Evolutionary conservation across 2,797 vertebrate genomes (phyloP).

Genomic region (Anguilla obscura): DNA sequence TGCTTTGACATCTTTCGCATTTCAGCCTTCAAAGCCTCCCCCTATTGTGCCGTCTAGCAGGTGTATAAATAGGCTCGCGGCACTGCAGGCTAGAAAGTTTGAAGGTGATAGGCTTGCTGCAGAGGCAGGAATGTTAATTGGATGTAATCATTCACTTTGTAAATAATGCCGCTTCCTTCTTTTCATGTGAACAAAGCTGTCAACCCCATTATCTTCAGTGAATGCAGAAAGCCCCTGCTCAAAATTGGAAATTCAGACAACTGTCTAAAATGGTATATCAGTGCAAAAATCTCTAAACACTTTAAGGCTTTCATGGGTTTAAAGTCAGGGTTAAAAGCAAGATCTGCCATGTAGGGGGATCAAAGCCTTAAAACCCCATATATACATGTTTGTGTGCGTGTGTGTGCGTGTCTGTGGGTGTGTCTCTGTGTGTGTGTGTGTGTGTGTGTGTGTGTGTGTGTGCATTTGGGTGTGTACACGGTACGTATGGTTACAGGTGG

Average conservation of each 20-base stretch:
- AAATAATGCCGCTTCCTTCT: background rate
- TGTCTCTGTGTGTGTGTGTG: background rate
- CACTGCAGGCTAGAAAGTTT: background rate
- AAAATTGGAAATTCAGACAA: background rate
- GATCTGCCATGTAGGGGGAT: background rate
- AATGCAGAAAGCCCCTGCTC: background rate
- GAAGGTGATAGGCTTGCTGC: background rate
- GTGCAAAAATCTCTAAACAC: background rate
- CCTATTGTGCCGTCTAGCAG: background rate
- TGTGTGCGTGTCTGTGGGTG: background rate
- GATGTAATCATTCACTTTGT: slow-evolving; percentile 11
- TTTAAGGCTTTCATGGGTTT: background rate
- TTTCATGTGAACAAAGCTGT: background rate
- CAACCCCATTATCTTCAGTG: background rate
- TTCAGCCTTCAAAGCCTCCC: background rate
- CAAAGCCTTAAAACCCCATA: background rate
- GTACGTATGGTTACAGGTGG: too few species aligned
- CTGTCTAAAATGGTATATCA: background rate
- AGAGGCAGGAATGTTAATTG: background rate
- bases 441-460: background rate
- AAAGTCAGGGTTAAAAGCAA: background rate
- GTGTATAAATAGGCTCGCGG: background rate
- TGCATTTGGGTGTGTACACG: background rate
- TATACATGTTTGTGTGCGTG: slow-evolving; percentile 2
- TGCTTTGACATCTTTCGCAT: slow-evolving; percentile 2